Evolutionary conservation across 1,140 invertebrate species (phyloP), one percentile per base, ranked within the genome.

Genomic region (Rhyzopertha dominica): DNA sequence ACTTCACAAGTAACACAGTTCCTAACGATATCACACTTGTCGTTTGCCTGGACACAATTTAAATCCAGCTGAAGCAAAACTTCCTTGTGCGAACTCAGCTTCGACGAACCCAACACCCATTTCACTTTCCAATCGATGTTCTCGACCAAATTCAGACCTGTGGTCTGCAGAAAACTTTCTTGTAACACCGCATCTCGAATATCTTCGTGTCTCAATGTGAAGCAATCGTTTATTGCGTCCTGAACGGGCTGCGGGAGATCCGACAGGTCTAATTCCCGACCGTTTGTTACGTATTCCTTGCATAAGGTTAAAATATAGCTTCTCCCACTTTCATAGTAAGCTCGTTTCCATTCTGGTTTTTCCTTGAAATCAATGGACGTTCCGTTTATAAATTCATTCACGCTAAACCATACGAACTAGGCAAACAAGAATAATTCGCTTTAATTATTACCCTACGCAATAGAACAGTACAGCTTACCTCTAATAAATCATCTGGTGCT

Each of bases 111-210:
- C 16, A 65, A 31, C 4, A 67, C 38, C 65, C 63, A 67, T 46
- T 64, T 65, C 22, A 67, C 25, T 44, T 58, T 65, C 65, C 65
- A 67, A 47, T 67, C 63, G 31, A 62, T 53, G 49, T 59, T 61
- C 52, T 62, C 52, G 12, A 65, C 56, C 13, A 67, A 34, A 18
- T 30, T 51, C 30, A 53, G 37, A 35, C 49, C 49, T 32, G 29
- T 49, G 7, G n/a, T n/a, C 23, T 49, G 46, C 3, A 52, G 5
- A 23, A 67, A 36, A 35, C 47, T 39, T 14, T 57, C 49, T 30
- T 54, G 56, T 3, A 59, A 42, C 9, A 64, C 25, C 19, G 35
- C n/a, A 25, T 57, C 51, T 25, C 53, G 37, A 47, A 67, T 65
- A 35, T 63, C 62, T 22, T 56, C 43, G 37, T 54, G 56, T 16